Evolutionary conservation across 2,113 vertebrate genomes (phyloP).

Genomic region (Balaeniceps rex): DNA sequence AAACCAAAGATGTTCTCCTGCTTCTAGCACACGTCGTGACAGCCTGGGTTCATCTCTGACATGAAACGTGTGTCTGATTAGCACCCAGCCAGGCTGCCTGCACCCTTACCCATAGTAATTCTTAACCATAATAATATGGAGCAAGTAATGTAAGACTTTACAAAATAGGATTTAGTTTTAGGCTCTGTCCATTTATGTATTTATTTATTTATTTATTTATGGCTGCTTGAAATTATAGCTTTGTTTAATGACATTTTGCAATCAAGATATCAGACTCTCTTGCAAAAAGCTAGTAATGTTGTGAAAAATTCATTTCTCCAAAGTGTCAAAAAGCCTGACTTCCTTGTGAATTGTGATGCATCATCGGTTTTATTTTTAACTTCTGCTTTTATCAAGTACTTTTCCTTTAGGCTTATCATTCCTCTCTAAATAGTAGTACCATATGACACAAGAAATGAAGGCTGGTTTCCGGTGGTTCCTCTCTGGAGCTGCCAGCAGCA

Average conservation of each 20-base stretch:
- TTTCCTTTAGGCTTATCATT: slow-evolving; percentile 25
- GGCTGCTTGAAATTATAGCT: neutral
- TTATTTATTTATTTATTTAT: neutral
- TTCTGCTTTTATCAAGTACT: slow-evolving; percentile 15
- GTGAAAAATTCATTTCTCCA: neutral
- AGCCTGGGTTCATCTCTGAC: neutral
- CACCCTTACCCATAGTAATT: neutral
- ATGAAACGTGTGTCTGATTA: neutral
- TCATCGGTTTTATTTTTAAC: slow-evolving; percentile 32
- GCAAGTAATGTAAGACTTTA: neutral
- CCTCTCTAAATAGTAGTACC: slow-evolving; percentile 19
- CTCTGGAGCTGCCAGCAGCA: neutral
- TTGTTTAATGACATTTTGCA: neutral
- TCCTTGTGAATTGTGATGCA: neutral
- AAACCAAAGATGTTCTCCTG: neutral
- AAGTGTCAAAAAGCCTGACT: neutral
- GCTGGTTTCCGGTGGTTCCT: neutral
- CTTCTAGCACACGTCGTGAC: neutral
- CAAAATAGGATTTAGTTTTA: neutral
- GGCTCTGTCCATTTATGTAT: neutral
- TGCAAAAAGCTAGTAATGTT: neutral
- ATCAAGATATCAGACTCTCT: neutral
- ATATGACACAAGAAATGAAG: neutral
- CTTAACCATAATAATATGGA: neutral
- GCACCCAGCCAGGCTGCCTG: neutral